phyloP scores from a whole-genome alignment of 1,140 invertebrate species.

The Pinna nobilis region DNA sequence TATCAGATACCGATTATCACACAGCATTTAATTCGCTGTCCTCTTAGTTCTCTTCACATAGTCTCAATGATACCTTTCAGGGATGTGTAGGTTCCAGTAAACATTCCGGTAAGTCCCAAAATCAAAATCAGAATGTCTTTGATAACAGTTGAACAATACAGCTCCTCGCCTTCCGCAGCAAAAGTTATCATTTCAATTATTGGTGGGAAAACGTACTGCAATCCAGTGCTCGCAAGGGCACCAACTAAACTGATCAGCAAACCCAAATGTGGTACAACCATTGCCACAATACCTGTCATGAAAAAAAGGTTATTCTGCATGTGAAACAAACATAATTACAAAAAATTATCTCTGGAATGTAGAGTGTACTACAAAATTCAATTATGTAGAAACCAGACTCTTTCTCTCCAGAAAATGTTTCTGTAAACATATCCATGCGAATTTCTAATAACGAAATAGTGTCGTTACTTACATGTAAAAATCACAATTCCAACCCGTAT shows the following conservation, averaged over 20 bases:
- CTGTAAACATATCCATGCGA: no score
- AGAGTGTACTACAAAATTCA: not conserved
- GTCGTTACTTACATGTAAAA: conserved; percentile 86
- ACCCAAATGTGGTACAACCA: conserved; percentile 89
- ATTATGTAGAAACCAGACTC: no score
- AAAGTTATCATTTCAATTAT: conserved; percentile 88
- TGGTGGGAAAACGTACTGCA: conserved; percentile 93
- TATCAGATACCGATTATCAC: no score
- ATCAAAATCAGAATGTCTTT: conserved; percentile 67
- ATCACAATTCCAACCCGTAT: conserved; percentile 84
- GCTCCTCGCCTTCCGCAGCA: conserved; percentile 61
- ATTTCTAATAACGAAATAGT: no score
- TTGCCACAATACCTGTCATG: conserved; percentile 85
- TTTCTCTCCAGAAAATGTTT: no score
- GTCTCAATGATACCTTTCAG: conserved; percentile 54
- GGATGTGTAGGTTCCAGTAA: conserved; percentile 67
- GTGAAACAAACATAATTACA: not conserved
- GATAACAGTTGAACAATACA: conserved; percentile 38
- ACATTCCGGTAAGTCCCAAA: conserved; percentile 67
- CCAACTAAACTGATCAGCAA: conserved; percentile 93
- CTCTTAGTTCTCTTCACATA: no score
- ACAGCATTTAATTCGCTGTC: no score
- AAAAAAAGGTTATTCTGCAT: not conserved
- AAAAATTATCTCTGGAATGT: not conserved
- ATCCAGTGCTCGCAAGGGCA: conserved; percentile 89